phyloP scores from a whole-genome alignment of 1,140 invertebrate genomes.

The Antheraea pernyi region DNA sequence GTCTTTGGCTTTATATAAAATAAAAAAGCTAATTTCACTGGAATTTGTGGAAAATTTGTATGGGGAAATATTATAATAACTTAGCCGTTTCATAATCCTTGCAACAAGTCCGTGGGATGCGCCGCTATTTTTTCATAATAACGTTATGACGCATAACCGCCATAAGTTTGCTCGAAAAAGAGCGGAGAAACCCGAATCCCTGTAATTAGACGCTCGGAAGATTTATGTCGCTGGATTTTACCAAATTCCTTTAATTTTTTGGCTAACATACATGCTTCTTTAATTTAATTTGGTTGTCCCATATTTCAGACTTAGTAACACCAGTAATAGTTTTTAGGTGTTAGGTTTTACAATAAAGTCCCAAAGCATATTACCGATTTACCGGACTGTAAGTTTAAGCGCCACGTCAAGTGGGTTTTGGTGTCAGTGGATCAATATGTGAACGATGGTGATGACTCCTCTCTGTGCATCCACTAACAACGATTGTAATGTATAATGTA shows the following conservation, averaged over 20 bases:
- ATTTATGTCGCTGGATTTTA: constrained; percentile 58
- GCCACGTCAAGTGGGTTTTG: too few species aligned
- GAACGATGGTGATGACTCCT: too few species aligned
- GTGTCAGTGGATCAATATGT: too few species aligned
- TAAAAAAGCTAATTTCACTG: not conserved
- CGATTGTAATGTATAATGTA: too few species aligned
- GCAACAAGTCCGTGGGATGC: constrained; percentile 25
- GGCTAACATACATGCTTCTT: constrained; percentile 37
- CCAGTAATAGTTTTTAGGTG: too few species aligned
- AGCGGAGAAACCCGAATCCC: constrained; percentile 45
- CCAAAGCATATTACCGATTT: too few species aligned
- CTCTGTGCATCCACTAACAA: too few species aligned
- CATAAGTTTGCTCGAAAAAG: constrained; percentile 56
- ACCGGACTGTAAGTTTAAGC: too few species aligned
- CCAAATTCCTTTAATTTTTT: constrained; percentile 59
- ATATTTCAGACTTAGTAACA: too few species aligned
- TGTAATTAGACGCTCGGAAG: constrained; percentile 60
- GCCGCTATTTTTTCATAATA: constrained; percentile 51
- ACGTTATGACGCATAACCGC: constrained; percentile 56
- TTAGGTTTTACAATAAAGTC: too few species aligned
- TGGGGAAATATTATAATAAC: constrained; percentile 3
- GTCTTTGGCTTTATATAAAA: not conserved
- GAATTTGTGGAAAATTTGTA: constrained; percentile 6
- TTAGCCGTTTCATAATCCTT: constrained; percentile 35
- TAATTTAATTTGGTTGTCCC: constrained; percentile 6